Base-by-base conservation (phyloP, 2,113 vertebrate species). In the Oncorhynchus kisutch region DNA sequence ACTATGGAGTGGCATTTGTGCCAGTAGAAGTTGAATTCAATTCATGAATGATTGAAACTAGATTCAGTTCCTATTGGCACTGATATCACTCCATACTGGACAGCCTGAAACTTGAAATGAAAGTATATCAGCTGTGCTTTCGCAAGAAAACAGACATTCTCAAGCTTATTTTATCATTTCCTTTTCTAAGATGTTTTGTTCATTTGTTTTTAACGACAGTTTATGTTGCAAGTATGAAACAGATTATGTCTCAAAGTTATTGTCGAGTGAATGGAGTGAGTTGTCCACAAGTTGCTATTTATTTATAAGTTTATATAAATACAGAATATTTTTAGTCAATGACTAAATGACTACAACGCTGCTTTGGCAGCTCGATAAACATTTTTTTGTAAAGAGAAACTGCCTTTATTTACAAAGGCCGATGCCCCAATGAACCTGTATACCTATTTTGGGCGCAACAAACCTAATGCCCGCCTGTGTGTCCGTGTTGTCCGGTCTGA, bases 351-450 rank as follows among this genome's bases (percentile, higher is more conserved):
- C 95, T 95, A 95, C 88, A 89, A 93, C 94, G 96, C 97, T 98
- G 97, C 95, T 94, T 96, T 94, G 94, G 95, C 96, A 98, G 96
- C 96, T 95, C 94, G 93, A 94, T 92, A 84, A 92, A 94, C 94
- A 95, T 80, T 92, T 94, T 93, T 95, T 96, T 95, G 94, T 96
- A 95, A 94, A 92, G 90, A 93, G 89, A 93, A 95, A 91, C 92
- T 94, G 96, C 97, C 96, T 98, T 98, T 96, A 94, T 98, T 97
- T 94, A 96, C 93, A 92, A 95, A 98, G 96, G 96, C 94, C 84
- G 86, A 85, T 81, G 82, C 85, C 91, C 89, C 91, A 71, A 71
- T 4, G 31, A 83, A 86, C 87, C 82, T 81, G 82, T 81, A 88
- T 82, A 88, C 81, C 79, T 83, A 90, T 88, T 74, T 84, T 87